Evolutionary conservation across 2,888 invertebrate species (phyloP).

Genomic region (Drosophila kanekoi): DNA sequence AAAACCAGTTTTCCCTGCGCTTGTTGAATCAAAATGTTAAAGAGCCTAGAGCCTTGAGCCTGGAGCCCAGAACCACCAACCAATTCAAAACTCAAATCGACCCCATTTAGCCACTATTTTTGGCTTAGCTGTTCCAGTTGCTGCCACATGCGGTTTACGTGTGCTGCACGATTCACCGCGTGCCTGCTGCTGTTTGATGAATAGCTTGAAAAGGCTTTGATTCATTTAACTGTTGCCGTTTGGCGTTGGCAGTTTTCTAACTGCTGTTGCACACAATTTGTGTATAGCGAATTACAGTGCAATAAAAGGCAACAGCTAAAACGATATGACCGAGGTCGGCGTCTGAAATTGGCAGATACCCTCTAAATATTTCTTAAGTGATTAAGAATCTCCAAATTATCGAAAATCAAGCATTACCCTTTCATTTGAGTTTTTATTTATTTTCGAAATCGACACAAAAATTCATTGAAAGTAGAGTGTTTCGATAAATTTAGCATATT

Average conservation of each 20-base stretch:
- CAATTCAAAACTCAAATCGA: slow-evolving; percentile 50
- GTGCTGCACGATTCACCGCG: slow-evolving; percentile 24
- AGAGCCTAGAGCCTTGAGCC: too few relatives aligned
- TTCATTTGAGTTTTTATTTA: too few relatives aligned
- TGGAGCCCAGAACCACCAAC: slow-evolving; percentile 15
- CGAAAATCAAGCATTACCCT: too few relatives aligned
- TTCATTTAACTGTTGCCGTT: slow-evolving; percentile 71
- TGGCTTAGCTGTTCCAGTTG: slow-evolving; percentile 13
- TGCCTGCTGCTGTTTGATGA: slow-evolving; percentile 70
- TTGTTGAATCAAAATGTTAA: too few relatives aligned
- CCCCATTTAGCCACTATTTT: slow-evolving; percentile 44
- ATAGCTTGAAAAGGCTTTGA: slow-evolving; percentile 75
- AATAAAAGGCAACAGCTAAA: neutral
- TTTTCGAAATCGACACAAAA: too few relatives aligned
- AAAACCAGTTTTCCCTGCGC: slow-evolving; percentile 64
- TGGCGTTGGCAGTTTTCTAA: slow-evolving; percentile 8
- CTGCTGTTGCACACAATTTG: slow-evolving; percentile 46
- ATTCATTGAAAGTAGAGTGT: too few relatives aligned
- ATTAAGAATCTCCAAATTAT: too few relatives aligned
- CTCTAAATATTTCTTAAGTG: too few relatives aligned
- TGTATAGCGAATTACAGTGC: slow-evolving; percentile 44
- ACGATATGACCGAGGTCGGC: too few relatives aligned
- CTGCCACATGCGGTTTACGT: slow-evolving; percentile 34
- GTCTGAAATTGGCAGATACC: too few relatives aligned
- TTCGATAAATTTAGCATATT: too few relatives aligned